Evolutionary conservation across 2,797 vertebrate species (phyloP), one percentile per base, ranked within the genome.

Genomic region (Sebastes matsubarae): DNA sequence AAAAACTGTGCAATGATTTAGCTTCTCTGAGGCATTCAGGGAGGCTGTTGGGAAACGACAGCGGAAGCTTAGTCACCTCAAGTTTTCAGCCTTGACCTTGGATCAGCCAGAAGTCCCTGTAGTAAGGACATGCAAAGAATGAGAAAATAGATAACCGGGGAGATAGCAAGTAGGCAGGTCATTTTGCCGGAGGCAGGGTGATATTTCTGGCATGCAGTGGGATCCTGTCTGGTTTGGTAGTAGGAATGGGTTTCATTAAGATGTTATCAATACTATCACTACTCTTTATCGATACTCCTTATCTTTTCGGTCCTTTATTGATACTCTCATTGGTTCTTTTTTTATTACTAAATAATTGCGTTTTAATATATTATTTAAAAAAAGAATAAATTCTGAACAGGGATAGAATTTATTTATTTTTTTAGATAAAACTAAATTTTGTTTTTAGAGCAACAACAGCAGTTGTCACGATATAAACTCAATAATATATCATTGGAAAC

Each of bases 71-170:
- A 30, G 60, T 75, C 59, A 72, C 52, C 18, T 67, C 6, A 77
- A 70, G 60, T 77, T 82, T 74, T 75, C 50, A 68, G 75, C 27
- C 29, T 46, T 77, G 75, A 82, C 82, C 77, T 77, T 82, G 68
- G 65, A 58, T 60, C 58, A 29, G 30, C 27, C 65, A 75, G 57
- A 72, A 52, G 61, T 82, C 79, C 60, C 60, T 65, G 29, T 25
- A 67, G 74, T 82, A 71, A 79, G 79, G 67, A 85, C 78, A 84
- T 59, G 42, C 55, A 77, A 72, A 64, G 77, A 79, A 88, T 77
- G 75, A 72, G 36, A 63, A 86, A 80, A 79, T n/a, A 71, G 79
- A 81, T 74, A 60, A 73, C 36, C 14, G n/a, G 29, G 73, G 70
- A 73, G 61, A 66, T 73, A 61, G 72, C 30, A 54, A 59, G 50